These are phyloP conservation scores for Trissonchulus sp. DNA, from an alignment of 2,888 invertebrate genomes.

Conservation along the genomic window DNA sequence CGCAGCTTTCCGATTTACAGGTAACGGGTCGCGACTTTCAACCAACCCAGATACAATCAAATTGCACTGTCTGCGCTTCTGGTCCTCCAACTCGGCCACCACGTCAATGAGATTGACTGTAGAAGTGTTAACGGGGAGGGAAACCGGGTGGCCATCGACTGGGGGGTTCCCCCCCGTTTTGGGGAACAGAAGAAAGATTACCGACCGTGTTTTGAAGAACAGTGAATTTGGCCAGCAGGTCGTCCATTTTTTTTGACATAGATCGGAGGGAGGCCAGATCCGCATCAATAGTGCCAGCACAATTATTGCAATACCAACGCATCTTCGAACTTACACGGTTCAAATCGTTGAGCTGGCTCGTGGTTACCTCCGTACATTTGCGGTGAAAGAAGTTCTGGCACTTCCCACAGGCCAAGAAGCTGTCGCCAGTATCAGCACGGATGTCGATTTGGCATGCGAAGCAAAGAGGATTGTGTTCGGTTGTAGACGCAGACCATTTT, in stretches of 20 bases:
- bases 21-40: constrained; percentile 1
- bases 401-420: not conserved
- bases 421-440: not conserved
- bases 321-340: not conserved
- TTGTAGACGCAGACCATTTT: constrained; percentile 2
- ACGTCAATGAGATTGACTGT: no score
- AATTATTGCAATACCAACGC: constrained; percentile 7
- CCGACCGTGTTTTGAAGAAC: no score
- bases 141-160: not conserved
- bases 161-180: not conserved
- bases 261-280: not conserved
- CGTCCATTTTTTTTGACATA: not conserved
- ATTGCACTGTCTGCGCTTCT: not conserved
- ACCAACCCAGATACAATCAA: not conserved
- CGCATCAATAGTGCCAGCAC: constrained; percentile 1
- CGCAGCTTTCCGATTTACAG: not conserved
- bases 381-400: not conserved
- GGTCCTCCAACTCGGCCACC: not conserved
- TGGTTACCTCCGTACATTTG: not conserved
- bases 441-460: not conserved
- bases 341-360: not conserved
- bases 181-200: no score
- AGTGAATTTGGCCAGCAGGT: not conserved
- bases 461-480: not conserved
- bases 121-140: no score